Conservation (phyloP, 2,888 invertebrate genomes). For the Temnothorax rugatulus region DNA sequence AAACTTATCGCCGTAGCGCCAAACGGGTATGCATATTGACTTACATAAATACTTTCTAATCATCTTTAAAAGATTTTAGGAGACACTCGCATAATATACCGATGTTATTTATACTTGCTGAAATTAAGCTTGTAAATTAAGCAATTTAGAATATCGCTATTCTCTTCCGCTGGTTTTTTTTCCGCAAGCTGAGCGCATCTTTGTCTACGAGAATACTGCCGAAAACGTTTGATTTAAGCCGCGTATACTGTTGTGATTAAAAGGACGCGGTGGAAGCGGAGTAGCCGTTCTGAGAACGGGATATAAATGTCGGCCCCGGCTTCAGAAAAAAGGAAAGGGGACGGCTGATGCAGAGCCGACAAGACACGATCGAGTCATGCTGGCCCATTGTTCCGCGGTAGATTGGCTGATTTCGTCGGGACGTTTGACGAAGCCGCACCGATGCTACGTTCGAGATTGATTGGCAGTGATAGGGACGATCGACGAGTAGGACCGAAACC, state of each 20-base stretch:
- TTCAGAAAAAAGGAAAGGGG: slow-evolving; percentile 57
- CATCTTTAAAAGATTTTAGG: slow-evolving; percentile 2
- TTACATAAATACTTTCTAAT: not conserved
- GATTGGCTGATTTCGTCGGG: slow-evolving; percentile 81
- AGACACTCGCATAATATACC: not conserved
- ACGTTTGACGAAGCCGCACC: slow-evolving; percentile 83
- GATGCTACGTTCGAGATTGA: slow-evolving; percentile 82
- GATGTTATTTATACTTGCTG: not conserved
- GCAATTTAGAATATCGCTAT: not conserved
- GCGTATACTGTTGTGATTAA: slow-evolving; percentile 57
- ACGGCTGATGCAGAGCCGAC: slow-evolving; percentile 74
- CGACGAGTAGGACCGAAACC: slow-evolving; percentile 78
- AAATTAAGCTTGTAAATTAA: not conserved
- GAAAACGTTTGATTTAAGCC: slow-evolving; percentile 53
- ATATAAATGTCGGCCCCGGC: slow-evolving; percentile 57
- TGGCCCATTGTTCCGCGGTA: slow-evolving; percentile 82
- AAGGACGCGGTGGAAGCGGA: slow-evolving; percentile 50
- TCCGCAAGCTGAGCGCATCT: not conserved
- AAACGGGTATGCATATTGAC: not conserved
- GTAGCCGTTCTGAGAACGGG: slow-evolving; percentile 63
- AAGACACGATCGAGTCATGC: slow-evolving; percentile 81
- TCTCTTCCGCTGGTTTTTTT: not conserved
- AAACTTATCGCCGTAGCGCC: not conserved
- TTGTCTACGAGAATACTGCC: slow-evolving; percentile 48
- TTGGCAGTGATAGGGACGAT: slow-evolving; percentile 84